phyloP scores from a whole-genome alignment of 1,140 invertebrate genomes.

The Magallana angulata region DNA sequence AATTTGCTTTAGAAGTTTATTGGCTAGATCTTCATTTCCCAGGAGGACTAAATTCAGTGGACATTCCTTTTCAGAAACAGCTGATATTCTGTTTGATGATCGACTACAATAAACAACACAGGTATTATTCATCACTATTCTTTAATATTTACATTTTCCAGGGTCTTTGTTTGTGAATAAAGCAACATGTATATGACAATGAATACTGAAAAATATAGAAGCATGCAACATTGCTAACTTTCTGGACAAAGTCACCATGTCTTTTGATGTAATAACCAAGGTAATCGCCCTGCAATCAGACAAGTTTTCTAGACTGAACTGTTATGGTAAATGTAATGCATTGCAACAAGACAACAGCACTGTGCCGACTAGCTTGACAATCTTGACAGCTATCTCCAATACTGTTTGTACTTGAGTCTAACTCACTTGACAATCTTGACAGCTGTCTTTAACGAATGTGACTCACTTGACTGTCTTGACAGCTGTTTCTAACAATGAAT shows the following conservation, averaged over 20 bases:
- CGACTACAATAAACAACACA: slow-evolving; percentile 11
- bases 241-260: too few relatives aligned
- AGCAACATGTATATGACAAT: too few relatives aligned
- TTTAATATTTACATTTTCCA: too few relatives aligned
- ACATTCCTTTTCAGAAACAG: slow-evolving; percentile 22
- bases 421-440: slow-evolving; percentile 84
- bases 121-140: too few relatives aligned
- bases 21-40: slow-evolving; percentile 88
- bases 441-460: slow-evolving; percentile 81
- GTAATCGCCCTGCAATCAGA: too few relatives aligned
- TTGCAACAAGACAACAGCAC: too few relatives aligned
- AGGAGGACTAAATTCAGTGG: slow-evolving; percentile 85
- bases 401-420: slow-evolving; percentile 81
- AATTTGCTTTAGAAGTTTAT: slow-evolving; percentile 89
- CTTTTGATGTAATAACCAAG: too few relatives aligned
- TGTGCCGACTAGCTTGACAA: slow-evolving; percentile 81
- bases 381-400: slow-evolving; percentile 83
- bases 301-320: too few relatives aligned
- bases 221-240: too few relatives aligned
- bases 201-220: too few relatives aligned
- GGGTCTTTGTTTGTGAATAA: too few relatives aligned
- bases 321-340: too few relatives aligned
- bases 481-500: slow-evolving; percentile 83
- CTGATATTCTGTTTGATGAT: slow-evolving; percentile 19
- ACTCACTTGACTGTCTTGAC: slow-evolving; percentile 85